Percentiles rank a stretch among this genome's conserved stretches.
phyloP scores from a whole-genome alignment of 2,888 invertebrate species.

The Fragum sueziense region DNA sequence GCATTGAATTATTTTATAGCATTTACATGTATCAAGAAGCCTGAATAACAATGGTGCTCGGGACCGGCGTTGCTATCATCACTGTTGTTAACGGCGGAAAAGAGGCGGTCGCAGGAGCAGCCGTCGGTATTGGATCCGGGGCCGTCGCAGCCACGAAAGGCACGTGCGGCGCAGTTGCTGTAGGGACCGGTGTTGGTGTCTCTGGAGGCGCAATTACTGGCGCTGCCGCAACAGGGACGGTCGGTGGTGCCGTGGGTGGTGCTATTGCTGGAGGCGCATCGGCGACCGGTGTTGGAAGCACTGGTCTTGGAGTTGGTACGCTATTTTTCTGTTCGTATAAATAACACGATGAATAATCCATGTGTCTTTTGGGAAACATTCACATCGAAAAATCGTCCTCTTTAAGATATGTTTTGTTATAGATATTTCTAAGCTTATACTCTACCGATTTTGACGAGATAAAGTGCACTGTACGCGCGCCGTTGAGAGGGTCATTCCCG shows the following conservation, averaged over 20 bases:
- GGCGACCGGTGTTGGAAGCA: conserved; percentile 24
- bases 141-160: conserved; percentile 10
- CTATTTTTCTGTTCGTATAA: not conserved
- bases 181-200: conserved; percentile 1
- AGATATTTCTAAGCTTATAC: not conserved
- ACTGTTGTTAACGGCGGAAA: conserved; percentile 25
- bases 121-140: conserved; percentile 7
- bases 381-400: too few species aligned
- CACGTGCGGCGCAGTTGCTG: not conserved
- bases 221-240: conserved; percentile 9
- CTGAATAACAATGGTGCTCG: conserved; percentile 33
- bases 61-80: conserved; percentile 10
- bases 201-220: conserved; percentile 20
- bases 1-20: too few species aligned
- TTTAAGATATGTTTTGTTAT: too few species aligned
- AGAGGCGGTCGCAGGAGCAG: conserved; percentile 17
- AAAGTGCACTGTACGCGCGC: too few species aligned
- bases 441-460: too few species aligned
- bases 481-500: too few species aligned
- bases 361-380: too few species aligned
- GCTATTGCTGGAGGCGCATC: conserved; percentile 21
- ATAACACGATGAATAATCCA: too few species aligned
- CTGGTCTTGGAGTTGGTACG: conserved; percentile 24
- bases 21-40: too few species aligned
- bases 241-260: conserved; percentile 14